Base-by-base conservation (phyloP, 2,113 vertebrate species). In the Coreoperca whiteheadi region DNA sequence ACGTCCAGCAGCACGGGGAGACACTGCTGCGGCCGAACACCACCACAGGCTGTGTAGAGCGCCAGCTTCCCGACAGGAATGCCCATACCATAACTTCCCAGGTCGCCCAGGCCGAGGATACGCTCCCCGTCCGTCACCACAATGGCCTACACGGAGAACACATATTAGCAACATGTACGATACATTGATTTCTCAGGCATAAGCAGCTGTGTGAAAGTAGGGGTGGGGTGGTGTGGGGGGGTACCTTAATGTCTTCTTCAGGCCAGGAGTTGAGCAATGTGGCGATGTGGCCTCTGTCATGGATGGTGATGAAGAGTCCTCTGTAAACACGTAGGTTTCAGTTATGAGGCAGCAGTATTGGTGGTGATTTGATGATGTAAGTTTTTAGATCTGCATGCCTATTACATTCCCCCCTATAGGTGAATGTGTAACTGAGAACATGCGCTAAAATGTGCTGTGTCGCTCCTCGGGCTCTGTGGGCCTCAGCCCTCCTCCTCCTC, bases 41-140 rank as follows among this genome's bases (percentile, higher is more conserved):
- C 98, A 30, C 98, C 98, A 5, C 98, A 99, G 0, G 98, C 98
- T 0, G 98, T 99, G 94, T 99, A 99, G 54, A 99, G 96, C 37
- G 98, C 98, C 80, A 99, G 96, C 82, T 99, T 99, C 64, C 98
- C 98, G 8, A 99, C 98, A 0, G 98, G 98, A 75, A 99, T 99
- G 8, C 98, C 98, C 98, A 99, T 99, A 56, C 98, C 98, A 0
- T 99, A 97, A 86, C 97, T 89, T 82, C 98, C 98, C 50, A 99
- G 96, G 91, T 99, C 98, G 16, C 98, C 98, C 74, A 99, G 95
- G 14, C 98, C 98, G 1, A 99, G 95, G 87, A 99, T 99, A 18
- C 98, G 96, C 86, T 99, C 98, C 30, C 98, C 98, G 5, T 99
- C 98, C 0, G 98, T 99, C 92, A 99, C 98, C 91, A 99, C 98